phyloP scores from a whole-genome alignment of 2,888 invertebrate genomes.

The Tholera decimalis region DNA sequence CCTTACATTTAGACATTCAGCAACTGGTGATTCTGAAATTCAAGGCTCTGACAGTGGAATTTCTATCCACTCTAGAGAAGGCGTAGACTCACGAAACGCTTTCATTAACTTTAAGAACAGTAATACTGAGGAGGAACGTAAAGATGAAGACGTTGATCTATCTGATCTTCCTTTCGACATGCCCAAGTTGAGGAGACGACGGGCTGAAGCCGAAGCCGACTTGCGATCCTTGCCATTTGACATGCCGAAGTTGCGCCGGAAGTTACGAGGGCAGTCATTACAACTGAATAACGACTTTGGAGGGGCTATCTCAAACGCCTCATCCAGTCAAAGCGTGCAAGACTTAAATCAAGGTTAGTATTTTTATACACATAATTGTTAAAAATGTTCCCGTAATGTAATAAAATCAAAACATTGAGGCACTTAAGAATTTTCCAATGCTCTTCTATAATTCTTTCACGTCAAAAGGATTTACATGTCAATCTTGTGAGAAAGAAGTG shows the following conservation, averaged over 20 bases:
- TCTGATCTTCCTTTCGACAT: constrained; percentile 97
- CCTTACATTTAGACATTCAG: constrained; percentile 92
- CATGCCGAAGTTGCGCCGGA: constrained; percentile 96
- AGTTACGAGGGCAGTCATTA: constrained; percentile 92
- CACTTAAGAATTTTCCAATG: constrained; percentile 31
- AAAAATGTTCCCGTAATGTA: neutral
- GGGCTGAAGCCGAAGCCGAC: constrained; percentile 95
- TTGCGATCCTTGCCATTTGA: constrained; percentile 96
- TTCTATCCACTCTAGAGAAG: constrained; percentile 96
- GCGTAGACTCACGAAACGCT: constrained; percentile 93
- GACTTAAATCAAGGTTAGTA: constrained; percentile 93
- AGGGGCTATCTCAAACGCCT: constrained; percentile 94
- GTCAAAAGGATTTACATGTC: constrained; percentile 79
- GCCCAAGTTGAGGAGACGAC: constrained; percentile 95
- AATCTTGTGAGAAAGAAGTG: constrained; percentile 74
- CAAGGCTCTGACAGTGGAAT: constrained; percentile 97
- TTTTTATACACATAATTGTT: constrained; percentile 18
- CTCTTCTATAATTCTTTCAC: constrained; percentile 66
- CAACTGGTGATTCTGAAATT: constrained; percentile 94
- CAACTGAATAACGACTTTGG: constrained; percentile 93
- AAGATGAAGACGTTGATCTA: constrained; percentile 93
- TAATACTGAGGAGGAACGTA: constrained; percentile 88
- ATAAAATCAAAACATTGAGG: constrained; percentile 15
- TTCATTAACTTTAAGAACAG: constrained; percentile 92
- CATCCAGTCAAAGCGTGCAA: constrained; percentile 95